Evolutionary conservation across 2,888 invertebrate genomes (phyloP).

Genomic region (Xiphydria camelus): DNA sequence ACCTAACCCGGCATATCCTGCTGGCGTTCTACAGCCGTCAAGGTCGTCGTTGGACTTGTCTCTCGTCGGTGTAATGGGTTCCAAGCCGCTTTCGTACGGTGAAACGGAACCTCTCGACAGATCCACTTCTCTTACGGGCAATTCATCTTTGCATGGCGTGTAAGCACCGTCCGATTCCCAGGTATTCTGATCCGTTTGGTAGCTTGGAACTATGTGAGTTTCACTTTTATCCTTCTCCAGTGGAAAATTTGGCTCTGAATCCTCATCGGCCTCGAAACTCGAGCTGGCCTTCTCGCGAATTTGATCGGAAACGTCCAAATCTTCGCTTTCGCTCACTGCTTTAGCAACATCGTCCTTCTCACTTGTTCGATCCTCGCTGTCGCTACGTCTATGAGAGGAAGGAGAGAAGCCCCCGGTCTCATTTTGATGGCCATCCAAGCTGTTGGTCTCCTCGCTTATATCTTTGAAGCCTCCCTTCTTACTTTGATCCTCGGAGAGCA

Average conservation of each 20-base stretch:
- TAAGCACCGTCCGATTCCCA: slow-evolving; percentile 55
- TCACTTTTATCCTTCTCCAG: slow-evolving; percentile 40
- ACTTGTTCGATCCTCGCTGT: slow-evolving; percentile 5
- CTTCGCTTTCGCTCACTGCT: background rate
- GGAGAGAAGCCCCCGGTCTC: background rate
- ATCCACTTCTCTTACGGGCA: slow-evolving; percentile 39
- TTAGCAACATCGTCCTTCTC: background rate
- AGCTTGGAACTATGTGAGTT: too few relatives aligned
- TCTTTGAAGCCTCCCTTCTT: background rate
- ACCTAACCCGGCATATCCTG: slow-evolving; percentile 54
- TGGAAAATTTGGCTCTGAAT: slow-evolving; percentile 39
- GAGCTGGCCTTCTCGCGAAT: slow-evolving; percentile 19
- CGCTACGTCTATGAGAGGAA: background rate
- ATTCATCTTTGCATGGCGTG: slow-evolving; percentile 53
- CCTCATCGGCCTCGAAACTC: slow-evolving; percentile 31
- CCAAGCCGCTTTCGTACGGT: slow-evolving; percentile 45
- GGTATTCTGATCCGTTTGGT: slow-evolving; percentile 3
- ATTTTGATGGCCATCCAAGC: slow-evolving; percentile 11
- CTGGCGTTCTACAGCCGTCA: slow-evolving; percentile 55
- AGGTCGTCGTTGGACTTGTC: slow-evolving; percentile 45
- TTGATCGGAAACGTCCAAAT: slow-evolving; percentile 18
- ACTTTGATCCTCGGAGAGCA: background rate
- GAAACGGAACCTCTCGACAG: slow-evolving; percentile 24
- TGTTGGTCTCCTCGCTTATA: slow-evolving; percentile 11
- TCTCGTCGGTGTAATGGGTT: slow-evolving; percentile 52